Evolutionary conservation across 2,888 invertebrate genomes (phyloP), one percentile per base, ranked within the genome.

Genomic region (Vesta saturnalis): DNA sequence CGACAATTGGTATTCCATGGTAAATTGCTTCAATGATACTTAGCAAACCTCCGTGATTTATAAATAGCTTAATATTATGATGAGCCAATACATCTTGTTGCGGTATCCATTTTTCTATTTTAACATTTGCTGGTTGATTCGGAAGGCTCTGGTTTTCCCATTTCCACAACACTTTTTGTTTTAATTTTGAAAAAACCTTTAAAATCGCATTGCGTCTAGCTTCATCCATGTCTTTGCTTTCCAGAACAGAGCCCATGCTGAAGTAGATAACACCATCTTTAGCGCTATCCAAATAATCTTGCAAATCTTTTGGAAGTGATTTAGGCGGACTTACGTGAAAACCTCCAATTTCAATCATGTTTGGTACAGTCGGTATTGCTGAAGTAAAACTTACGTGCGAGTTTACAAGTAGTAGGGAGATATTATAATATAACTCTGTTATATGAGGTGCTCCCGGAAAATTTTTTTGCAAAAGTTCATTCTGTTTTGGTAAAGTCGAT

Each of bases 201-300:
- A 88, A 80, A 23, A 92, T 85, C 0, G 83, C 86, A 14, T 85
- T 79, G 19, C 85, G 82, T 69, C 86, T 87, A 1, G 87, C 85
- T 0, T 78, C 73, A 0, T 87, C 85, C 58, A 92, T 77, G 71
- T 89, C 85, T n/a, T 85, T 82, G 70, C 87, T 87, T 64, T 85
- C 84, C 0, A 89, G 82, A 70, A 88, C 87, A 0, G 90, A 88
- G 1, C 90, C 90, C 77, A 90, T 86, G 72, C 87, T 89, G 70
- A 89, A 86, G 69, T 87, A 87, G 1, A 89, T 83, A 0, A 86
- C 87, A 0, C 89, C 89, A n/a, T n/a, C n/a, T n/a, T n/a, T 83
- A 0, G 89, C 84, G 8, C 83, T 80, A 71, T 89, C 88, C 64
- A 89, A 76, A 64, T 85, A 81, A 18, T 82, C 80, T 79, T 88